A percentile compares a stretch with the other conserved stretches of the same genome.
Evolutionary conservation across 2,888 invertebrate genomes (phyloP).

Genomic region (Tachina lurida): DNA sequence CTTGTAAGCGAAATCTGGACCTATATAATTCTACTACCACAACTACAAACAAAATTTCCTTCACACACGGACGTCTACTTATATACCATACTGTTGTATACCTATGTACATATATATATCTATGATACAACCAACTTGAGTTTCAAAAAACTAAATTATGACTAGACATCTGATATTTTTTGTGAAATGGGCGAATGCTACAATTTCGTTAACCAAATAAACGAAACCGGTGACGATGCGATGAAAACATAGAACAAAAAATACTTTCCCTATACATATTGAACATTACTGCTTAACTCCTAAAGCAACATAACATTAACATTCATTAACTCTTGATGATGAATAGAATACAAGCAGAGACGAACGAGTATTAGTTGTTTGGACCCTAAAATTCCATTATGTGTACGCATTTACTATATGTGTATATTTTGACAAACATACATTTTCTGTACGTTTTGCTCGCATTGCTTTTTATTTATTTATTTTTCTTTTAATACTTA

Average conservation of each 20-base stretch:
- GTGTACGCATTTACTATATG: conserved; percentile 48
- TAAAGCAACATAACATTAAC: conserved; percentile 22
- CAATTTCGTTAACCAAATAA: conserved; percentile 29
- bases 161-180: conserved; percentile 49
- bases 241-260: conserved; percentile 46
- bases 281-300: conserved; percentile 7
- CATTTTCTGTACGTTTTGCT: conserved; percentile 36
- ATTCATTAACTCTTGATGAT: conserved; percentile 33
- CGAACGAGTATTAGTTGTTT: conserved; percentile 51
- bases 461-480: background rate
- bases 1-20: conserved; percentile 63
- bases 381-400: conserved; percentile 40
- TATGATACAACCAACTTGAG: conserved; percentile 40
- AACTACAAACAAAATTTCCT: conserved; percentile 44
- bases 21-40: conserved; percentile 30
- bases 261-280: conserved; percentile 35
- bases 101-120: conserved; percentile 19
- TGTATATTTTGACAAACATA: conserved; percentile 49
- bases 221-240: conserved; percentile 44
- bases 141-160: conserved; percentile 47
- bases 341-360: conserved; percentile 48
- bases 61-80: conserved; percentile 53
- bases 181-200: conserved; percentile 31
- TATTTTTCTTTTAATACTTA: background rate
- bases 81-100: conserved; percentile 19